Conservation (phyloP, 2,888 invertebrate genomes). For the Erynnis tages region DNA sequence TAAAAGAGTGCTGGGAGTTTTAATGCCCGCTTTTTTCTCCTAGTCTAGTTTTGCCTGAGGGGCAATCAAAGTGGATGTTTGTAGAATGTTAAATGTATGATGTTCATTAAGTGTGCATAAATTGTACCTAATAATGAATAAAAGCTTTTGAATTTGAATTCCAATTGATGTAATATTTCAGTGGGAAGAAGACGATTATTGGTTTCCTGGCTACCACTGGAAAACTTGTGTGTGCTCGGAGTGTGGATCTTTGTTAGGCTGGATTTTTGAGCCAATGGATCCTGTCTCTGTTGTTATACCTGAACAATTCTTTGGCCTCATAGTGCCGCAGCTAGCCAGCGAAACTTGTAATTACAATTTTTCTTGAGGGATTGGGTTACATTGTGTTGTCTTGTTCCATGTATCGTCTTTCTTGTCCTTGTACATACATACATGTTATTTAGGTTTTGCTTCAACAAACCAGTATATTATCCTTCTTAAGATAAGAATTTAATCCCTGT, state of each 20-base stretch:
- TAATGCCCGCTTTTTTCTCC: too few species aligned
- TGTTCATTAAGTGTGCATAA: not conserved
- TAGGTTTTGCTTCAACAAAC: too few species aligned
- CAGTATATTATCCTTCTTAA: not conserved
- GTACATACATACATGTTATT: not conserved
- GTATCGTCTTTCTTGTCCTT: not conserved
- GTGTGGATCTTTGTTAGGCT: constrained; percentile 81
- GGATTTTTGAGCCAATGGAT: constrained; percentile 71
- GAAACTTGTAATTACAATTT: constrained; percentile 58
- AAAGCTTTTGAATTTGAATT: too few species aligned
- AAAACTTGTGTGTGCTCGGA: constrained; percentile 79
- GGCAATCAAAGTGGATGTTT: too few species aligned
- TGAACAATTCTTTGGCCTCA: constrained; percentile 51
- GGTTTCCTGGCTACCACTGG: constrained; percentile 83
- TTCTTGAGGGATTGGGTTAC: constrained; percentile 30
- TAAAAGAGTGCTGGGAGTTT: too few species aligned
- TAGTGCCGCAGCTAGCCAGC: constrained; percentile 52
- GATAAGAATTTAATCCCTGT: too few species aligned
- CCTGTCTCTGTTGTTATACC: constrained; percentile 35
- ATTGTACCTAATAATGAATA: not conserved
- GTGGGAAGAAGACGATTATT: constrained; percentile 78
- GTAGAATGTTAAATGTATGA: not conserved
- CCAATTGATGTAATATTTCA: constrained; percentile 44
- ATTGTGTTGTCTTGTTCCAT: constrained; percentile 32
- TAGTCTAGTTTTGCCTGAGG: too few species aligned